Percentiles rank a stretch among this genome's conserved stretches.
phyloP scores from a whole-genome alignment of 2,888 invertebrate species.

The Diarsia dahlii region DNA sequence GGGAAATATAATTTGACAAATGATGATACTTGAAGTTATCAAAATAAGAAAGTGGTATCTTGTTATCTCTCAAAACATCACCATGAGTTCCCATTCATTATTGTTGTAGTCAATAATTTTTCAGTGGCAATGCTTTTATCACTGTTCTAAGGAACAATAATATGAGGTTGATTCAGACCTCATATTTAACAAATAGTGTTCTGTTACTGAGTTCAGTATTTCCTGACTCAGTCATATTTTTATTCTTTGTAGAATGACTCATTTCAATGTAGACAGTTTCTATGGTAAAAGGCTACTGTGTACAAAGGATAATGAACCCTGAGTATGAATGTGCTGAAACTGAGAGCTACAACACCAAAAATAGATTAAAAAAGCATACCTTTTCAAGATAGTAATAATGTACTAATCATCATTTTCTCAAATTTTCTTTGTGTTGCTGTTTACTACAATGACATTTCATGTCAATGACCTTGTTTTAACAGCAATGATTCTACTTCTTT shows the following conservation, averaged over 20 bases:
- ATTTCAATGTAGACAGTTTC: constrained; percentile 48
- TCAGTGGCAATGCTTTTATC: not conserved
- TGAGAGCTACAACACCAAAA: not conserved
- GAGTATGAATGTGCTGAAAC: constrained; percentile 3
- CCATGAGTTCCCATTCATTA: not conserved
- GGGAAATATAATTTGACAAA: constrained; percentile 8
- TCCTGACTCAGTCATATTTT: constrained; percentile 62
- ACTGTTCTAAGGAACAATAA: not conserved
- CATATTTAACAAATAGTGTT: constrained; percentile 13
- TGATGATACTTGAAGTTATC: constrained; percentile 16
- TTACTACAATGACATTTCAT: constrained; percentile 54
- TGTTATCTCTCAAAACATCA: constrained; percentile 33
- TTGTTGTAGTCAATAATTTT: not conserved
- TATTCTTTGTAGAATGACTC: constrained; percentile 53
- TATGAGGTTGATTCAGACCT: not conserved
- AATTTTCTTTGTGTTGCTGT: constrained; percentile 55
- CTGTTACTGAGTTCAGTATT: constrained; percentile 28
- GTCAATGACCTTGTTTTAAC: constrained; percentile 72
- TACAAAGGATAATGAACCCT: constrained; percentile 48
- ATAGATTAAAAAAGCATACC: not conserved
- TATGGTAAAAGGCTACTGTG: constrained; percentile 38
- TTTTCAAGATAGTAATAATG: not conserved
- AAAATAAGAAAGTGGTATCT: constrained; percentile 20
- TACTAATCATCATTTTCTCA: not conserved
- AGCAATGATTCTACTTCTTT: constrained; percentile 51